Percentiles rank a stretch among this genome's conserved stretches.
These are phyloP conservation scores for Lepidocolaptes lacrymiger DNA, from an alignment of 2,797 vertebrate genomes.

Conservation along the genomic window DNA sequence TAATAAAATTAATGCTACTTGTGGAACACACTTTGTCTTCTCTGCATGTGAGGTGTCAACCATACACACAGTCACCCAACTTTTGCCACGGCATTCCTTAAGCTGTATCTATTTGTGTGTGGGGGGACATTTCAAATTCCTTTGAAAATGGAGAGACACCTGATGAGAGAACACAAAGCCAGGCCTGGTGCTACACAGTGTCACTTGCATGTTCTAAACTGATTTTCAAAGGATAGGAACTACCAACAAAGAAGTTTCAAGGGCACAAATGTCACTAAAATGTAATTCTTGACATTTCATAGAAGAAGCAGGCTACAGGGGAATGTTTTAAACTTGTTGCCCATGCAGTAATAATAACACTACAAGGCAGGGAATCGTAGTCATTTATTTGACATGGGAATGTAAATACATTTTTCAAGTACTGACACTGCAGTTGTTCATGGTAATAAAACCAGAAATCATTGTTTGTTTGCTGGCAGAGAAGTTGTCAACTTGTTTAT, in stretches of 20 bases:
- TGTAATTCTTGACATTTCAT: not conserved
- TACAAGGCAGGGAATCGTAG: not conserved
- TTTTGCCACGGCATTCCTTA: not conserved
- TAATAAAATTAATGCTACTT: not conserved
- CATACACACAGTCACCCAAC: not conserved
- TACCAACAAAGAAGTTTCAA: not conserved
- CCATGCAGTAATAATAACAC: not conserved
- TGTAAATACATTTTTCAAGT: not conserved
- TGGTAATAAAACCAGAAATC: slow-evolving; percentile 8
- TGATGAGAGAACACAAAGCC: not conserved
- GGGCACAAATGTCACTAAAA: not conserved
- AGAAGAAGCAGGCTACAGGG: not conserved
- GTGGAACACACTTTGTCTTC: not conserved
- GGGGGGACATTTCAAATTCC: not conserved
- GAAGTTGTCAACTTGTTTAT: slow-evolving; percentile 17
- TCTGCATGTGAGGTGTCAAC: not conserved
- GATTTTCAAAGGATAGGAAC: not conserved
- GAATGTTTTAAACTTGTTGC: not conserved
- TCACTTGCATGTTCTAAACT: not conserved
- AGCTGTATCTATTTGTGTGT: not conserved
- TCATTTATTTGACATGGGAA: not conserved
- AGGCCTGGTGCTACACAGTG: not conserved
- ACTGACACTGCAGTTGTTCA: not conserved
- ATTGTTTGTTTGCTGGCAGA: slow-evolving; percentile 17
- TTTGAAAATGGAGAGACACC: not conserved